A percentile compares a stretch with the other conserved stretches of the same genome.
Conservation (phyloP, 2,888 invertebrate species). For the Ennomos fuscantarius region DNA sequence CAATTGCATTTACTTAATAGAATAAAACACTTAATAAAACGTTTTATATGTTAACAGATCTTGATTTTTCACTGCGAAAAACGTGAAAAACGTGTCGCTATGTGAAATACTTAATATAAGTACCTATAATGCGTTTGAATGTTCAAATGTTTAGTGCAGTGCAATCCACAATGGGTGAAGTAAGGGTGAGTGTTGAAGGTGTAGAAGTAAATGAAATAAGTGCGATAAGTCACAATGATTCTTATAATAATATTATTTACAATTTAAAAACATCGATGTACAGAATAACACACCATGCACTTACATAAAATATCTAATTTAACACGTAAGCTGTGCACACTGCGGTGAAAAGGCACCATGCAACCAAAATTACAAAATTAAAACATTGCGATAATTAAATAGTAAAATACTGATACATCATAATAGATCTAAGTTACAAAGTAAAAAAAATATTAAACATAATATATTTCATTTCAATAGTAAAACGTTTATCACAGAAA, state of each 20-base stretch:
- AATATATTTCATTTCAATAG: constrained; percentile 42
- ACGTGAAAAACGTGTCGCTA: constrained; percentile 3
- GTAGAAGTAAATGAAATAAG: constrained; percentile 79
- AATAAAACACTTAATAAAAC: constrained; percentile 3
- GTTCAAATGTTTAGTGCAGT: constrained; percentile 32
- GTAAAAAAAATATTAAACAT: constrained; percentile 46
- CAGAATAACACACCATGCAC: constrained; percentile 84
- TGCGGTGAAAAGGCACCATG: constrained; percentile 76
- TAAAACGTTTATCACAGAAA: constrained; percentile 67
- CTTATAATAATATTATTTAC: constrained; percentile 82
- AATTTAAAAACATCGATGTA: constrained; percentile 65
- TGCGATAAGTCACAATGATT: constrained; percentile 80
- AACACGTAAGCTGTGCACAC: constrained; percentile 77
- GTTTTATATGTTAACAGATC: constrained; percentile 15
- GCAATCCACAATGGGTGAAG: constrained; percentile 56
- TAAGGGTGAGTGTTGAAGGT: constrained; percentile 70
- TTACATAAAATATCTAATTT: constrained; percentile 66
- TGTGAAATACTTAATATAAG: background rate
- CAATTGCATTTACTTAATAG: background rate
- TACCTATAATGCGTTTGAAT: constrained; percentile 13
- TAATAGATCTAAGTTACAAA: constrained; percentile 32
- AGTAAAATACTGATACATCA: constrained; percentile 57
- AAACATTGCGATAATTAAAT: constrained; percentile 45
- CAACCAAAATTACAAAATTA: constrained; percentile 54
- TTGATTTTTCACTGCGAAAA: constrained; percentile 19